Evolutionary conservation across 1,140 invertebrate genomes (phyloP), one percentile per base, ranked within the genome.

Genomic region (Idris sp.): DNA sequence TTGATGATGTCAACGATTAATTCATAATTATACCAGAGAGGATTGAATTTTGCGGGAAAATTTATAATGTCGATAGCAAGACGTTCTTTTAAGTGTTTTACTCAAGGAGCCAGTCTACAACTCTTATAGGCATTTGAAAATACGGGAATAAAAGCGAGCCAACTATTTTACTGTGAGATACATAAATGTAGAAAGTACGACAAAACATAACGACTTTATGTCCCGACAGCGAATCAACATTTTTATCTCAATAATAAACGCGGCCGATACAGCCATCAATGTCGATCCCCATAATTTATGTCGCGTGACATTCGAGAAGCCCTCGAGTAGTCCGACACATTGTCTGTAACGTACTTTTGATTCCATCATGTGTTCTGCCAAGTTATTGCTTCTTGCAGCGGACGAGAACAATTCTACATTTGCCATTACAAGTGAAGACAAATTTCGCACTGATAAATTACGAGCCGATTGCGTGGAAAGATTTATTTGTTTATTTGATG

Each of bases 231-330:
- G 44, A 58, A 58, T 41, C 40, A 14, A 67, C 41, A 13, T 51
- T 18, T 36, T 19, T 44, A 13, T 59, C 30, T 16, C 26, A 43
- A 69, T 59, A 51, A 69, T 46, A 53, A 49, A 69, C 31, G 31
- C 26, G 13, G 16, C 64, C 64, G 10, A 68, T 58, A 43, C 61
- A 53, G 35, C 44, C 44, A 51, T 68, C 64, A 49, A 58, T 36
- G 53, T 68, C 53, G 28, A 41, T 43, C 5, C 33, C 53, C 16
- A 18, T 58, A 58, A 67, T 67, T 67, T 67, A 67, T 58, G 31
- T 67, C 41, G 51, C 51, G 35, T 41, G 51, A 49, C 62, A 58
- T 49, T 56, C 36, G 33, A 67, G 26, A 28, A 48, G 35, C n/a
- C 35, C 19, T 11, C 35, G 6, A 14, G n/a, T n/a, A 46, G 33